Evolutionary conservation across 2,888 invertebrate genomes (phyloP), one percentile per base, ranked within the genome.

Genomic region (Rhogogaster chlorosoma): DNA sequence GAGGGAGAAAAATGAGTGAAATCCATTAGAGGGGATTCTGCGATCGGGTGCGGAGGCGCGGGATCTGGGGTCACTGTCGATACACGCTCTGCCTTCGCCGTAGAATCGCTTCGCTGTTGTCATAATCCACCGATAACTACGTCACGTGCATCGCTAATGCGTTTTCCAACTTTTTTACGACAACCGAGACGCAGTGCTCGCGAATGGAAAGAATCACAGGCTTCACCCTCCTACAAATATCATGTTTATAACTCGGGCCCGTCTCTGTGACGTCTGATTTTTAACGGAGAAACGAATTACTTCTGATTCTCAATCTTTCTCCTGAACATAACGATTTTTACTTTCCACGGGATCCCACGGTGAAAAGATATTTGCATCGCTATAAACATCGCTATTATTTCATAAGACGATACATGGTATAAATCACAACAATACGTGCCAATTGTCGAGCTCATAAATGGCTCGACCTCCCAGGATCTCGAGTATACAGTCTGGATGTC

Each of bases 1-100:
- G 90, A 90, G 91, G 91, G 92, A 93, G 93, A 93, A 93, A 93
- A 93, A 93, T 93, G 93, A 93, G 93, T 91, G 92, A 93, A 93
- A 93, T 93, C 93, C 93, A 89, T 89, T 89, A 89, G 88, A 87
- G 88, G 88, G 88, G 87, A 84, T 86, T 85, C 86, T 86, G 85
- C 77, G 85, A 92, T 92, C 92, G 91, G 91, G 90, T 90, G 91
- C 89, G 85, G 87, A 87, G 88, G 89, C 88, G 88, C 87, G 86
- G 88, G 89, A 86, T 87, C 91, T 89, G 90, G 90, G 92, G 83
- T 91, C 91, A 90, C 88, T 87, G 90, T 90, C 90, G 90, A 91
- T 91, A 89, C 87, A 82, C 84, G 86, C 85, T 53, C 80, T 84
- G 77, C 22, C 49, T 73, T 45, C 70, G 83, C 77, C 83, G 86